Conservation (phyloP, 2,797 vertebrate species). For the Florisuga fusca region DNA sequence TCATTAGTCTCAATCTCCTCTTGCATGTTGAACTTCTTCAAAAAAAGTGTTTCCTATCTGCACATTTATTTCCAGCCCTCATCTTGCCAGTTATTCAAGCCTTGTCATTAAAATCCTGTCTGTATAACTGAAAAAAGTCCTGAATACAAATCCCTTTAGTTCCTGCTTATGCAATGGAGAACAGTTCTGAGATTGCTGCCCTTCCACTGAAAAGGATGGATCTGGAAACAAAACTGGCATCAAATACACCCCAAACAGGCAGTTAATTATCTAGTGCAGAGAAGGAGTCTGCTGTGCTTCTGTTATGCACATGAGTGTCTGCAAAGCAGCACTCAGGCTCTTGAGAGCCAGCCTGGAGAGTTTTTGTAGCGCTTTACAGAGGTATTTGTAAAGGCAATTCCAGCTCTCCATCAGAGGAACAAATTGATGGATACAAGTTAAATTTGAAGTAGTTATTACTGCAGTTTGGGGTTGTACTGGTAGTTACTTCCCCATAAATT, state of each 20-base stretch:
- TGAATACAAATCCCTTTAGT: not conserved
- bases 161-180: not conserved
- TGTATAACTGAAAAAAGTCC: not conserved
- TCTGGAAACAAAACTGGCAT: not conserved
- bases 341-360: not conserved
- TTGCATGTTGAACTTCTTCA: not conserved
- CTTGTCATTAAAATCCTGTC: not conserved
- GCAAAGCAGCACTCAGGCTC: not conserved
- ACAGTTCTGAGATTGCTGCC: not conserved
- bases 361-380: not conserved
- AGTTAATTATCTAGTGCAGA: not conserved
- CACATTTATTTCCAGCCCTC: not conserved
- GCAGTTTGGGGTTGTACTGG: accelerated
- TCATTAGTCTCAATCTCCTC: not conserved
- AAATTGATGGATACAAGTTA: not conserved
- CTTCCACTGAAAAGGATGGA: not conserved
- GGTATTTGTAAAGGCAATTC: not conserved
- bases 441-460: not conserved
- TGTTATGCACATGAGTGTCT: not conserved
- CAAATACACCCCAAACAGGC: not conserved
- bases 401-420: not conserved
- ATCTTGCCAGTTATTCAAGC: not conserved
- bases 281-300: not conserved
- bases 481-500: not conserved
- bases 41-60: not conserved